phyloP scores from a whole-genome alignment of 2,797 vertebrate species.

The Diceros bicornis region DNA sequence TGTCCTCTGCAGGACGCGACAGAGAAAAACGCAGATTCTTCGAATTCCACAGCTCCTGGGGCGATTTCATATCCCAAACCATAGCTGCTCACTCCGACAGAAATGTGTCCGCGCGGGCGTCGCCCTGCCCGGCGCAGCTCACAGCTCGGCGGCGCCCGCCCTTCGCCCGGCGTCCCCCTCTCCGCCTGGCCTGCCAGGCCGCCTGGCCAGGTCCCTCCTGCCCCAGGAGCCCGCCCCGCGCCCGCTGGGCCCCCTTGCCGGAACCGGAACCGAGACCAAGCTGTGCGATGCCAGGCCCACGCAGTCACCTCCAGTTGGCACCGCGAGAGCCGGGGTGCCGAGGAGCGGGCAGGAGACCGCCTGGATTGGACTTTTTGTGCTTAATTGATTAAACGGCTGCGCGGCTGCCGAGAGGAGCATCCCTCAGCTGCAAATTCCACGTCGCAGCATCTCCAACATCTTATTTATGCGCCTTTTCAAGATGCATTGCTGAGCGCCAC shows the following conservation, averaged over 20 bases:
- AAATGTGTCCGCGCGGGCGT: conserved; percentile 69
- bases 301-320: background rate
- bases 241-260: background rate
- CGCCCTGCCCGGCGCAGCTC: background rate
- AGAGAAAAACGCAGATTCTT: conserved; percentile 79
- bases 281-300: background rate
- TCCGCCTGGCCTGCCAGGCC: background rate
- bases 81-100: conserved; percentile 55
- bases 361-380: conserved; percentile 9
- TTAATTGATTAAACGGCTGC: conserved; percentile 31
- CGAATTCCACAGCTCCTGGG: conserved; percentile 78
- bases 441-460: background rate
- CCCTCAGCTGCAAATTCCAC: conserved; percentile 23
- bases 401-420: conserved; percentile 12
- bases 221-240: background rate
- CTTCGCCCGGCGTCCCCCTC: conserved; percentile 15
- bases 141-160: background rate
- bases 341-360: background rate
- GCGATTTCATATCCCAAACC: conserved; percentile 79
- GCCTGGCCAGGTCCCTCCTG: background rate
- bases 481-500: background rate
- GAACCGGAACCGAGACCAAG: background rate
- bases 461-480: conserved; percentile 43
- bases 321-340: background rate
- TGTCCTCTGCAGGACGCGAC: conserved; percentile 36